phyloP scores from a whole-genome alignment of 2,113 vertebrate species.

The Leptosomus discolor region DNA sequence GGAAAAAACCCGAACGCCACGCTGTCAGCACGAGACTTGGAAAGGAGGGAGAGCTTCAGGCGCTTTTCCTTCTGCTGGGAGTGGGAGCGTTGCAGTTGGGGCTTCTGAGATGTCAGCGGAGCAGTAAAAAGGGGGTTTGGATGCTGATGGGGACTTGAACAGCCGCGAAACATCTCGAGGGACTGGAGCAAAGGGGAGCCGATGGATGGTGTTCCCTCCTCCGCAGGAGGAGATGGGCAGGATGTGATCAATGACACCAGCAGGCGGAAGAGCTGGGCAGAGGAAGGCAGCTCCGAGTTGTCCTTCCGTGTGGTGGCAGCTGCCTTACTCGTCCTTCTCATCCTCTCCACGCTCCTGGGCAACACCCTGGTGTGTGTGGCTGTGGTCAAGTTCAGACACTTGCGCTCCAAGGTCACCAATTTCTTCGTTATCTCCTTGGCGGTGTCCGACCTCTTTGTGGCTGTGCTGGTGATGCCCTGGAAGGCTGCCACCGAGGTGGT shows the following conservation, averaged over 20 bases:
- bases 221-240: neutral
- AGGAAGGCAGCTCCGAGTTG: neutral
- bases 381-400: conserved; percentile 66
- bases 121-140: neutral
- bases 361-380: conserved; percentile 77
- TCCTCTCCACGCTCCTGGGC: conserved; percentile 78
- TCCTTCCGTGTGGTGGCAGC: conserved; percentile 64
- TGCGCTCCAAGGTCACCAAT: conserved; percentile 81
- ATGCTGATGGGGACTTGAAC: neutral
- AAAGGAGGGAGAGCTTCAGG: neutral
- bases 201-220: neutral
- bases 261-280: neutral
- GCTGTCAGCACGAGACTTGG: neutral
- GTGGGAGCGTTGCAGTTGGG: neutral
- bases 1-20: neutral
- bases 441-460: conserved; percentile 80
- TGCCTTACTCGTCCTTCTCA: conserved; percentile 75
- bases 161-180: neutral
- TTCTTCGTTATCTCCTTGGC: conserved; percentile 81
- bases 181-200: neutral
- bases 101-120: neutral
- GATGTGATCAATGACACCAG: neutral
- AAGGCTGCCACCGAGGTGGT: conserved; percentile 70
- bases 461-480: conserved; percentile 83
- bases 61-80: neutral